phyloP scores from a whole-genome alignment of 2,888 invertebrate species.

The Erynnis tages region DNA sequence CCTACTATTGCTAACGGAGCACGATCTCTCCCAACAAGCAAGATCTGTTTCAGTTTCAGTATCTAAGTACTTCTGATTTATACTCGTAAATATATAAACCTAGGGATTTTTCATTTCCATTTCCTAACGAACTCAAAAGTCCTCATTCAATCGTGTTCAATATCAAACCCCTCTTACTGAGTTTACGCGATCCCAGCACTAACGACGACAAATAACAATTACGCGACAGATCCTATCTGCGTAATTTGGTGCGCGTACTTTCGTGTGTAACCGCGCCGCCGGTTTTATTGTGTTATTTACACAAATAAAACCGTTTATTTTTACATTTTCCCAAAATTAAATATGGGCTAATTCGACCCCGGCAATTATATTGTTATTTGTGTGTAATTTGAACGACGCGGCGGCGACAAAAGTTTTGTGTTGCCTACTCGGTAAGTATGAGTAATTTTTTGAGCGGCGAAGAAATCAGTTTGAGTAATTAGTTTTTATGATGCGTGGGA shows the following conservation, averaged over 20 bases:
- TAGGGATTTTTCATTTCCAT: too few relatives aligned
- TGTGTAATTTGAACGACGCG: conserved; percentile 53
- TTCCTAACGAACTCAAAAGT: too few relatives aligned
- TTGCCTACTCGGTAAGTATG: too few relatives aligned
- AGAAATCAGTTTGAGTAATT: conserved; percentile 59
- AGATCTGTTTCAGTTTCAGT: too few relatives aligned
- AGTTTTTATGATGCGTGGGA: conserved; percentile 47
- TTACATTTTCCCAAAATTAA: conserved; percentile 81
- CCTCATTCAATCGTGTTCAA: too few relatives aligned
- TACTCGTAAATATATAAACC: too few relatives aligned
- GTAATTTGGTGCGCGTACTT: conserved; percentile 69
- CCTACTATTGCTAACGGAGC: too few relatives aligned
- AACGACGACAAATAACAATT: conserved; percentile 79
- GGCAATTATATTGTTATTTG: conserved; percentile 63
- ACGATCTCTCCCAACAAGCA: too few relatives aligned
- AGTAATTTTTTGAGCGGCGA: conserved; percentile 42
- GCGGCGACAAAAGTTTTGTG: conserved; percentile 48
- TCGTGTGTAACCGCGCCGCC: conserved; percentile 58
- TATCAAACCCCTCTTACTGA: conserved; percentile 77
- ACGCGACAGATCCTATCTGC: conserved; percentile 75
- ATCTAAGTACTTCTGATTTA: too few relatives aligned
- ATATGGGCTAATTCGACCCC: conserved; percentile 73
- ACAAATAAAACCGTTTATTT: conserved; percentile 82
- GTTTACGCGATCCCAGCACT: conserved; percentile 74
- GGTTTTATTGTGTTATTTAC: conserved; percentile 81